phyloP scores from a whole-genome alignment of 2,113 vertebrate species.

The Opisthocomus hoazin region DNA sequence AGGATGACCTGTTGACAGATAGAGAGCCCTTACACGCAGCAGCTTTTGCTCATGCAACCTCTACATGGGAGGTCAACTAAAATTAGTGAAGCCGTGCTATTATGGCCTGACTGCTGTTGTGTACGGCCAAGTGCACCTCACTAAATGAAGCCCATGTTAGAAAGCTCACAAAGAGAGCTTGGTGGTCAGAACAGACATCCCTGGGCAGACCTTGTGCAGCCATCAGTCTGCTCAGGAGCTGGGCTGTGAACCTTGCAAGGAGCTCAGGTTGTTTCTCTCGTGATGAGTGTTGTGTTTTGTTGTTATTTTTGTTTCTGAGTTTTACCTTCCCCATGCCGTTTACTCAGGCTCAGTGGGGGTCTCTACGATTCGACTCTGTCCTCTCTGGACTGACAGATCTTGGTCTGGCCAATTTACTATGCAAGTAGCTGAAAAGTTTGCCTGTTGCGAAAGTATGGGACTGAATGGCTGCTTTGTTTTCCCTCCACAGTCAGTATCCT shows the following conservation, averaged over 20 bases:
- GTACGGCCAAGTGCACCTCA: not conserved
- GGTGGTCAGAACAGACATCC: not conserved
- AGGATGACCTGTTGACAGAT: accelerated
- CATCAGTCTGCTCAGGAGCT: not conserved
- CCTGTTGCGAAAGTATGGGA: not conserved
- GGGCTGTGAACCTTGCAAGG: not conserved
- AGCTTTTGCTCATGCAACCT: not conserved
- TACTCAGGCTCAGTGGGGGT: not conserved
- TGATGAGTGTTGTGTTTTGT: not conserved
- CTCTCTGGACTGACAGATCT: not conserved
- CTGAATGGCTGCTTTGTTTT: not conserved
- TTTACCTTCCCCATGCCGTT: not conserved
- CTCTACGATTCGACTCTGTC: not conserved
- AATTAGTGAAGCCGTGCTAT: not conserved
- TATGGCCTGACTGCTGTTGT: not conserved
- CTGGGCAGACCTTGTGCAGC: accelerated
- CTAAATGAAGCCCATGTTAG: not conserved
- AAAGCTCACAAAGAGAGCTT: not conserved
- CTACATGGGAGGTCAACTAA: not conserved
- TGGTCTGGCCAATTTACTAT: not conserved
- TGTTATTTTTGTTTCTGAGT: not conserved
- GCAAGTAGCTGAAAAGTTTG: not conserved
- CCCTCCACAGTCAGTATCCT: not conserved
- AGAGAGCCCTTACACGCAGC: accelerated
- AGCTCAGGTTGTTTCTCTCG: not conserved